Percentiles rank a stretch among this genome's conserved stretches.
These are phyloP conservation scores for Alouatta caraya DNA, from an alignment of 2,797 vertebrate genomes.

Conservation along the genomic window DNA sequence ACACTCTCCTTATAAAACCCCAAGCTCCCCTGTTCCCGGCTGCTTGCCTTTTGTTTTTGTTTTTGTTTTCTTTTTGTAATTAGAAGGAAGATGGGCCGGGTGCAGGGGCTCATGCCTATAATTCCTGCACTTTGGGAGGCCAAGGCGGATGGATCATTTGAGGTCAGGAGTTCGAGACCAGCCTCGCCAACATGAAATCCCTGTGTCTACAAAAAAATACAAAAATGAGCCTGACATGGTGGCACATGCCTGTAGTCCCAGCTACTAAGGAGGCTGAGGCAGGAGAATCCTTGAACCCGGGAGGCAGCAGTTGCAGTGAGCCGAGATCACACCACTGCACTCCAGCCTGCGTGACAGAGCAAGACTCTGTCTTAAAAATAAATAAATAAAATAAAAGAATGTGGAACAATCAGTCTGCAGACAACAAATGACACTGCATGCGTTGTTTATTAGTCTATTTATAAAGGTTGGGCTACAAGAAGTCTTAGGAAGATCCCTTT, in stretches of 20 bases:
- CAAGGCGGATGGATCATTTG: neutral
- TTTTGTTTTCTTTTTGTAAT: neutral
- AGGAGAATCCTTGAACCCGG: neutral
- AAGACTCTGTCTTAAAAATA: neutral
- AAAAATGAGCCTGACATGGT: neutral
- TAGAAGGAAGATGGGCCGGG: neutral
- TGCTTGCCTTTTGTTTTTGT: neutral
- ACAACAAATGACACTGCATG: too few species aligned
- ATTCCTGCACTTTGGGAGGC: neutral
- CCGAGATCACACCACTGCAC: neutral
- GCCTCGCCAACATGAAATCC: neutral
- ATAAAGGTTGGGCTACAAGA: neutral
- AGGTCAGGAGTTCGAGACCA: neutral
- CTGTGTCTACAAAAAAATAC: neutral
- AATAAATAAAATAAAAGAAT: neutral
- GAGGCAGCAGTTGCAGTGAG: neutral
- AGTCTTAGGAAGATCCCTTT: accelerated
- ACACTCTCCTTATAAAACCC: slow-evolving; percentile 35
- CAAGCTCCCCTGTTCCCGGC: slow-evolving; percentile 39
- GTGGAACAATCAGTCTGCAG: neutral
- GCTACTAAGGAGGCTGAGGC: neutral
- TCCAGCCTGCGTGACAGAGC: neutral
- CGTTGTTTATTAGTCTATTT: neutral
- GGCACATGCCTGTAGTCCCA: neutral
- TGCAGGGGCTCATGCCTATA: neutral